phyloP scores from a whole-genome alignment of 2,113 vertebrate species.

The Noctilio leporinus region DNA sequence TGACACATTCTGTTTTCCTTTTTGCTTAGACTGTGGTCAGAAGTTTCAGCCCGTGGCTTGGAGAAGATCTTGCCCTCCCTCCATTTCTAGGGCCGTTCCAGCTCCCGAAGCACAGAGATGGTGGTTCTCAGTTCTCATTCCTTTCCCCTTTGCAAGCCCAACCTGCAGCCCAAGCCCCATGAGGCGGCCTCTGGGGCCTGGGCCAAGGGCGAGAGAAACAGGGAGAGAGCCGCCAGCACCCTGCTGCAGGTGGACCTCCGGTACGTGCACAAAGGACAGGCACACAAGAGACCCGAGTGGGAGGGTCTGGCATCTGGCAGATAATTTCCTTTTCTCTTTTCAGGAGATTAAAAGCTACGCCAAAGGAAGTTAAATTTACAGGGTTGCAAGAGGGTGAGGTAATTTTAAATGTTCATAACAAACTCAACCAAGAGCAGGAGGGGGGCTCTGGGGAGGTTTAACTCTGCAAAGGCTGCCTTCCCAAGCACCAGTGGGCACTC shows the following conservation, averaged over 20 bases:
- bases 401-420: slow-evolving; percentile 32
- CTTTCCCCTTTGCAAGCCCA: not conserved
- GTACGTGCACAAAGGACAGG: not conserved
- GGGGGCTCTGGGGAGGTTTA: not conserved
- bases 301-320: not conserved
- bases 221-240: not conserved
- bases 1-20: not conserved
- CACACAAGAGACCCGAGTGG: not conserved
- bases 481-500: not conserved
- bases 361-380: not conserved
- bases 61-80: not conserved
- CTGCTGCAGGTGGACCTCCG: not conserved
- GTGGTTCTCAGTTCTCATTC: not conserved
- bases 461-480: not conserved
- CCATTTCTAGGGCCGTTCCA: not conserved
- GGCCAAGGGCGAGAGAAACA: not conserved
- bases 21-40: not conserved
- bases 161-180: not conserved
- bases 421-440: not conserved
- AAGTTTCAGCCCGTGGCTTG: not conserved
- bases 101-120: not conserved
- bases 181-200: not conserved
- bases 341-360: slow-evolving; percentile 31
- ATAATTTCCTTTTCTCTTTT: not conserved
- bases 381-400: not conserved